These are phyloP conservation scores for Drosophila malerkotliana DNA, from an alignment of 1,140 invertebrate genomes.

Conservation along the genomic window DNA sequence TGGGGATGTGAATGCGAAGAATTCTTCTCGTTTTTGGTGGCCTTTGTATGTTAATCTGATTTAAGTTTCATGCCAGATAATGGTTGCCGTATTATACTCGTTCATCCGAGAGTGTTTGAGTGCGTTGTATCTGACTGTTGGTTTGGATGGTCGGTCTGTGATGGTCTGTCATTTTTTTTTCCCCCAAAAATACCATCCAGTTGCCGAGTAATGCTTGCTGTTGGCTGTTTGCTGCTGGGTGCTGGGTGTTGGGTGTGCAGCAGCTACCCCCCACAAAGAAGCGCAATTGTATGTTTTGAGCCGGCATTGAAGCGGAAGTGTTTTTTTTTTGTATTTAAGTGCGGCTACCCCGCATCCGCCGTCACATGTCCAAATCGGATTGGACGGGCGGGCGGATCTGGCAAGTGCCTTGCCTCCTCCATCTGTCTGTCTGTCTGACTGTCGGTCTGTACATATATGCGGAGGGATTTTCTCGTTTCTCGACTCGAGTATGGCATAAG, in stretches of 20 bases:
- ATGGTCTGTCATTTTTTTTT: not conserved
- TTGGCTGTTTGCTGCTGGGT: too few species aligned
- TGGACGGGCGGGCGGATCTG: slow-evolving; percentile 7
- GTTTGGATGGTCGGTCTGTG: too few species aligned
- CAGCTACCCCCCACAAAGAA: slow-evolving; percentile 20
- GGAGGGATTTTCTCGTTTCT: slow-evolving; percentile 26
- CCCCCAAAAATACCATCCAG: slow-evolving; percentile 6
- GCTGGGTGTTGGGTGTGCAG: not conserved
- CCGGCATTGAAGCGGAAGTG: slow-evolving; percentile 43
- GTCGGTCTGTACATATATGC: slow-evolving; percentile 1
- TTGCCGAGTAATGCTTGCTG: not conserved
- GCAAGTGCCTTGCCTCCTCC: too few species aligned
- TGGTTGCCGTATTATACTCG: slow-evolving; percentile 43
- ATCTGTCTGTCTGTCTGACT: too few species aligned
- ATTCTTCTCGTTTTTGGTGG: slow-evolving; percentile 26
- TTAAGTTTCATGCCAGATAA: slow-evolving; percentile 54
- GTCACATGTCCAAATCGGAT: not conserved
- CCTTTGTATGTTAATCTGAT: slow-evolving; percentile 68
- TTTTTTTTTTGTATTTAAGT: slow-evolving; percentile 29
- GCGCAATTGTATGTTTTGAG: slow-evolving; percentile 38
- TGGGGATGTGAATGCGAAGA: slow-evolving; percentile 13
- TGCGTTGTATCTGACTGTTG: slow-evolving; percentile 6
- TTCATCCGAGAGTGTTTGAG: slow-evolving; percentile 1
- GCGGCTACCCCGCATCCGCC: slow-evolving; percentile 31
- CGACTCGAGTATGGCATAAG: slow-evolving; percentile 32